These are phyloP conservation scores for Leucoptera coffeella DNA, from an alignment of 2,888 invertebrate species.

Conservation along the genomic window DNA sequence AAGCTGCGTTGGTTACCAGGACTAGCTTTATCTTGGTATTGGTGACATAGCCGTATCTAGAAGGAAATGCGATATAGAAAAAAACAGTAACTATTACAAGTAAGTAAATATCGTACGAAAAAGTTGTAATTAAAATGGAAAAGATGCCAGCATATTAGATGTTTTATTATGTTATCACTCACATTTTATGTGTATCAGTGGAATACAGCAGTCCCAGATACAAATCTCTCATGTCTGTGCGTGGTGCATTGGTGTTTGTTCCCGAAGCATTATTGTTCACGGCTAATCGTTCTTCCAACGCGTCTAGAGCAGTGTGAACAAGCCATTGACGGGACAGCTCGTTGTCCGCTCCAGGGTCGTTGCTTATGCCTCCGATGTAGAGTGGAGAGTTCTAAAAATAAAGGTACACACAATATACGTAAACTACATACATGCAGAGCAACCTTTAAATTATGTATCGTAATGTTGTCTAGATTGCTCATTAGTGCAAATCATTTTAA, in stretches of 20 bases:
- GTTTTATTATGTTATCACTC: too few relatives aligned
- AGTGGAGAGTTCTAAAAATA: conserved; percentile 86
- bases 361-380: conserved; percentile 60
- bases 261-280: conserved; percentile 33
- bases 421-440: conserved; percentile 1
- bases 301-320: conserved; percentile 86
- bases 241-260: conserved; percentile 49
- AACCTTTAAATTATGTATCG: conserved; percentile 1
- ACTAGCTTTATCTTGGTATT: conserved; percentile 94
- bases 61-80: conserved; percentile 16
- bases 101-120: conserved; percentile 1
- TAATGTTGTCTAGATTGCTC: too few relatives aligned
- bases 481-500: too few relatives aligned
- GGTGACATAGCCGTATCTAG: conserved; percentile 91
- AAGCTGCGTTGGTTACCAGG: conserved; percentile 86
- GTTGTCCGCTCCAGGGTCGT: conserved; percentile 63
- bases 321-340: conserved; percentile 89
- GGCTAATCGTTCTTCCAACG: conserved; percentile 78
- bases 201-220: conserved; percentile 89
- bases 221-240: conserved; percentile 77
- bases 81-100: conserved; percentile 1
- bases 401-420: too few relatives aligned
- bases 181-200: conserved; percentile 96
- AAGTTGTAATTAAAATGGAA: not conserved
- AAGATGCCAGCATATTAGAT: not conserved